phyloP scores from a whole-genome alignment of 2,888 invertebrate species.

The Drosophila cognata region DNA sequence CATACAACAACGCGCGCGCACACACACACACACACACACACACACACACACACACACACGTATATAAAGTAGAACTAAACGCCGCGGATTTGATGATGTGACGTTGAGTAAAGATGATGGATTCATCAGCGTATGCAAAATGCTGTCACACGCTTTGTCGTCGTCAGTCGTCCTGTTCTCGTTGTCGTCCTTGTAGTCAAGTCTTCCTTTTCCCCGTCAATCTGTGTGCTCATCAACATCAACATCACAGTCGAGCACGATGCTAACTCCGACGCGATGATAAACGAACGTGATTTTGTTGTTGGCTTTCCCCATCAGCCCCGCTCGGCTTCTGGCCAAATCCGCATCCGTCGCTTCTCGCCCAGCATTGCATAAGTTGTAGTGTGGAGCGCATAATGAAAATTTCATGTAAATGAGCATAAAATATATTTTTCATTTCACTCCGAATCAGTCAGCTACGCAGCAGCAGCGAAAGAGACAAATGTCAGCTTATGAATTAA shows the following conservation, averaged over 20 bases:
- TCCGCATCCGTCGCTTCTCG: constrained; percentile 40
- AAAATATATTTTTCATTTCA: constrained; percentile 83
- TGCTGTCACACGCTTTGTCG: constrained; percentile 79
- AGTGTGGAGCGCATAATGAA: constrained; percentile 75
- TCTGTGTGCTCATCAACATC: constrained; percentile 76
- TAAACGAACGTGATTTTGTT: constrained; percentile 78
- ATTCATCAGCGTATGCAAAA: constrained; percentile 83
- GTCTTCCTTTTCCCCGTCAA: constrained; percentile 30
- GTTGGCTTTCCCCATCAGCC: constrained; percentile 53
- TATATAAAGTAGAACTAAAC: constrained; percentile 72
- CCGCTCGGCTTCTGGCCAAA: constrained; percentile 44
- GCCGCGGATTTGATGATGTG: constrained; percentile 81
- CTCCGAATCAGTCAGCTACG: constrained; percentile 55
- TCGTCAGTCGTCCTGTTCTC: constrained; percentile 44
- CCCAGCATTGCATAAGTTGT: constrained; percentile 69
- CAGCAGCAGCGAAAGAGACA: constrained; percentile 67
- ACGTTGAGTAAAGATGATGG: constrained; percentile 83
- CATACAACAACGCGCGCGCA: constrained; percentile 1
- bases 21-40: not conserved
- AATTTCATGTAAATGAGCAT: constrained; percentile 83
- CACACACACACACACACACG: not conserved
- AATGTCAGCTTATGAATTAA: constrained; percentile 83
- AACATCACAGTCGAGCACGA: constrained; percentile 73
- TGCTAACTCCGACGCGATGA: constrained; percentile 71
- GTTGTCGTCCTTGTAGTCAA: constrained; percentile 40